phyloP scores from a whole-genome alignment of 2,797 vertebrate genomes.

The Thunnus albacares region DNA sequence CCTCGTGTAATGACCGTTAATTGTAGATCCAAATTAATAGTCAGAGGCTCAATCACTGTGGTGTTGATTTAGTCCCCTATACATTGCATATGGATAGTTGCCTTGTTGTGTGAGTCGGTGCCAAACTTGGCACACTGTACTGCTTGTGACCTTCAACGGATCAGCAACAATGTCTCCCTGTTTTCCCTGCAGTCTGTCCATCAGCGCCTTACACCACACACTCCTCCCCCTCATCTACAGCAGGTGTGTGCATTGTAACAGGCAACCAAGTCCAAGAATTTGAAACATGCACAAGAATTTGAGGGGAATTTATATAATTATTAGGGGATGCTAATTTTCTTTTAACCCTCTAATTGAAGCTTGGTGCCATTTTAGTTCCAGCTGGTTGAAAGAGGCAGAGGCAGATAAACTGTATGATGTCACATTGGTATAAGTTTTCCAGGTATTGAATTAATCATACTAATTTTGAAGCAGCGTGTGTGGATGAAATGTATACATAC shows the following conservation, averaged over 20 bases:
- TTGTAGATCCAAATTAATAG: slow-evolving; percentile 65
- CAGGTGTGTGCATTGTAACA: slow-evolving; percentile 83
- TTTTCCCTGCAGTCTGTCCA: slow-evolving; percentile 84
- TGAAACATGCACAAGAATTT: slow-evolving; percentile 59
- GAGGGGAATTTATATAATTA: slow-evolving; percentile 26
- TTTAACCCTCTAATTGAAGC: slow-evolving; percentile 7
- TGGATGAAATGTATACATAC: slow-evolving; percentile 12
- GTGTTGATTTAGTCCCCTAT: slow-evolving; percentile 67
- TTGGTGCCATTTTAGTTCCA: slow-evolving; percentile 10
- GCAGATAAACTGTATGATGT: neutral
- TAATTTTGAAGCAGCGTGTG: slow-evolving; percentile 8
- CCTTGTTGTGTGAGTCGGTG: slow-evolving; percentile 80
- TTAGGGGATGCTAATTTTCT: neutral
- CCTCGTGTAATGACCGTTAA: slow-evolving; percentile 61
- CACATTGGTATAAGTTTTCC: slow-evolving; percentile 3
- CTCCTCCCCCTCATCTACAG: slow-evolving; percentile 57
- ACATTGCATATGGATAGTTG: slow-evolving; percentile 71
- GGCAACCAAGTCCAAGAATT: slow-evolving; percentile 73
- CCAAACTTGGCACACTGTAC: slow-evolving; percentile 83
- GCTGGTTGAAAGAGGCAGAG: slow-evolving; percentile 26
- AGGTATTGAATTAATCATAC: neutral
- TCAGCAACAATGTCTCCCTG: slow-evolving; percentile 89
- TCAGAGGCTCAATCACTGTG: slow-evolving; percentile 49
- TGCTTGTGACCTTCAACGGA: slow-evolving; percentile 86
- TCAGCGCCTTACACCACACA: slow-evolving; percentile 77